Conservation (phyloP, 2,888 invertebrate species). For the Spilarctia lutea region DNA sequence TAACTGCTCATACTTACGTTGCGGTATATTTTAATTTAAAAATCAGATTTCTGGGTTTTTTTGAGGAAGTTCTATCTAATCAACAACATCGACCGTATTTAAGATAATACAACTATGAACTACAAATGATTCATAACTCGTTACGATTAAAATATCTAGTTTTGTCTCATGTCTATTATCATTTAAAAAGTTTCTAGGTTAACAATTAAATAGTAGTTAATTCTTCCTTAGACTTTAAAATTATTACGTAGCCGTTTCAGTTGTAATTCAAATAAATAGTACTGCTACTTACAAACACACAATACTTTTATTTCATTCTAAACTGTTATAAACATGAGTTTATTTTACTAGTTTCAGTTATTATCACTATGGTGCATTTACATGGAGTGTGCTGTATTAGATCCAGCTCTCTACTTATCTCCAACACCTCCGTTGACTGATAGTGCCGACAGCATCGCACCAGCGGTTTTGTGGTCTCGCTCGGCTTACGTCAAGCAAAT, state of each 20-base stretch:
- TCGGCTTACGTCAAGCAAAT: conserved; percentile 42
- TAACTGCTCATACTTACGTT: not conserved
- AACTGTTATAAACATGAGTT: not conserved
- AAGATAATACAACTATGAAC: too few species aligned
- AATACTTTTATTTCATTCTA: not conserved
- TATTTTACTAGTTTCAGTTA: conserved; percentile 37
- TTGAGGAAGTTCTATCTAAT: not conserved
- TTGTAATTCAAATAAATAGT: too few species aligned
- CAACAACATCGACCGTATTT: too few species aligned
- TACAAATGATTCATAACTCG: too few species aligned
- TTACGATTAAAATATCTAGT: too few species aligned
- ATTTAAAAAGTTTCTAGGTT: too few species aligned
- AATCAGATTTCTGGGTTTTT: not conserved
- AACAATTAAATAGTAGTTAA: too few species aligned
- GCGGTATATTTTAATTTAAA: too few species aligned
- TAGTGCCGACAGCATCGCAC: conserved; percentile 42
- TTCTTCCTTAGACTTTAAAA: too few species aligned
- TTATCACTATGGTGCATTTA: conserved; percentile 38
- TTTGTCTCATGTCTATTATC: too few species aligned
- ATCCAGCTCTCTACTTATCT: conserved; percentile 74
- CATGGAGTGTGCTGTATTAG: conserved; percentile 63
- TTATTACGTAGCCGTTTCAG: too few species aligned
- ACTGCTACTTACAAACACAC: not conserved
- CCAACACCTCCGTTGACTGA: conserved; percentile 73
- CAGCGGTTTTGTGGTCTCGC: conserved; percentile 60